A percentile compares a stretch with the other conserved stretches of the same genome.
These are phyloP conservation scores for Nysson spinosus DNA, from an alignment of 2,888 invertebrate genomes.

Conservation along the genomic window DNA sequence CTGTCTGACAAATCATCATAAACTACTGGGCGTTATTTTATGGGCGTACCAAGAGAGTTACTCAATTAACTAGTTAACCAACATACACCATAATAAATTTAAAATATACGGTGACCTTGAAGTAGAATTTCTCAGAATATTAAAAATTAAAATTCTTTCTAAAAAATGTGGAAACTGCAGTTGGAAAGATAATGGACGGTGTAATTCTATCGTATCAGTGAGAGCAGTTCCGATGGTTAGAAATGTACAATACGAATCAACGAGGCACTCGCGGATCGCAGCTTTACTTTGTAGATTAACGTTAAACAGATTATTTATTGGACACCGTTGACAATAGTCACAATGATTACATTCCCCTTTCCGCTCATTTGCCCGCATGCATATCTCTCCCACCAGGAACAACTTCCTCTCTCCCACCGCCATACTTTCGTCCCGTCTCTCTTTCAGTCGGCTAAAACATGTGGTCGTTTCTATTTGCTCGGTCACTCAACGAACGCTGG, in stretches of 20 bases:
- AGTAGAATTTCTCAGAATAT: no score
- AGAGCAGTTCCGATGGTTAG: constrained; percentile 35
- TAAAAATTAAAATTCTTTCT: no score
- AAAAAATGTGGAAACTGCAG: no score
- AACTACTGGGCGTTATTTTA: no score
- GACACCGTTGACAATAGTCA: constrained; percentile 56
- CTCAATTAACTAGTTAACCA: no score
- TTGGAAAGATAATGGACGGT: no score
- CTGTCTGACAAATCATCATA: no score
- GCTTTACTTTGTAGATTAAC: constrained; percentile 49
- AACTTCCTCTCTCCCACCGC: constrained; percentile 6
- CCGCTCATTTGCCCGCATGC: constrained; percentile 43
- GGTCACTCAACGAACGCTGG: constrained; percentile 38
- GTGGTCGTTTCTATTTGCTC: constrained; percentile 45
- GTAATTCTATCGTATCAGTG: no score
- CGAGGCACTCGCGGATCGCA: constrained; percentile 25
- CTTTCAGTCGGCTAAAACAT: not conserved
- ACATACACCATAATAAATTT: no score
- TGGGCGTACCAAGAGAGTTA: no score
- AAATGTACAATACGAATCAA: constrained; percentile 24
- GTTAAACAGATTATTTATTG: constrained; percentile 59
- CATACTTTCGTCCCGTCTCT: not conserved
- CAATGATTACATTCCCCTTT: constrained; percentile 50
- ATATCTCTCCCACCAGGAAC: constrained; percentile 34
- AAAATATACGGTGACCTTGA: no score